Evolutionary conservation across 2,888 invertebrate genomes (phyloP).

Genomic region (Hyles lineata): DNA sequence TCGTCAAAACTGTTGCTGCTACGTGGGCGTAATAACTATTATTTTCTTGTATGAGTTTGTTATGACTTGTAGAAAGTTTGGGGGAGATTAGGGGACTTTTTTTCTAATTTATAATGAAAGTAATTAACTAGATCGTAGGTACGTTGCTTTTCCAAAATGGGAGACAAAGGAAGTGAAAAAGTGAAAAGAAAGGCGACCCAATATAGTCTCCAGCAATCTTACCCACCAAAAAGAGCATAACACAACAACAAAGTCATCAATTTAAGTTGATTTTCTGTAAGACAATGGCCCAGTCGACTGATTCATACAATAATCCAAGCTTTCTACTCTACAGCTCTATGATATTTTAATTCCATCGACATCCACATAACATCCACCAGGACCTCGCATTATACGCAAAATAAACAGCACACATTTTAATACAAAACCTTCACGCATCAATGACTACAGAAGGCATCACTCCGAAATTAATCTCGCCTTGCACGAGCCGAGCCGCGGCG

Average conservation of each 20-base stretch:
- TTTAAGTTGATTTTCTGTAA: no score
- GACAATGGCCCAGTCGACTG: no score
- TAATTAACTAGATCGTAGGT: no score
- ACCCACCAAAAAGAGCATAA: no score
- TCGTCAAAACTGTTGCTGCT: background rate
- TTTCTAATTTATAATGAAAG: conserved; percentile 1
- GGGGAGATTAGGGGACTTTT: background rate
- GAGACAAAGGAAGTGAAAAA: no score
- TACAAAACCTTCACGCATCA: background rate
- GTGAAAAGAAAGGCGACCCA: no score
- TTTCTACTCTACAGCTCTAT: no score
- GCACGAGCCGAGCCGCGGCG: background rate
- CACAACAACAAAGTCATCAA: no score
- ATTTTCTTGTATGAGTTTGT: background rate
- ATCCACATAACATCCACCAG: background rate
- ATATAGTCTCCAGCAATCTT: no score
- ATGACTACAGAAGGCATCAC: background rate
- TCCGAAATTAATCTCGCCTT: conserved; percentile 8
- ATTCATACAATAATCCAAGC: background rate
- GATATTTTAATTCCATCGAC: background rate
- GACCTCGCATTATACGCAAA: no score
- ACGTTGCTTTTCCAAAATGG: no score
- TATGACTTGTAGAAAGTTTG: background rate
- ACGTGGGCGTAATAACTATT: background rate
- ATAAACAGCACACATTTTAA: conserved; percentile 1